phyloP scores from a whole-genome alignment of 2,888 invertebrate species.

The Lingula anatina region DNA sequence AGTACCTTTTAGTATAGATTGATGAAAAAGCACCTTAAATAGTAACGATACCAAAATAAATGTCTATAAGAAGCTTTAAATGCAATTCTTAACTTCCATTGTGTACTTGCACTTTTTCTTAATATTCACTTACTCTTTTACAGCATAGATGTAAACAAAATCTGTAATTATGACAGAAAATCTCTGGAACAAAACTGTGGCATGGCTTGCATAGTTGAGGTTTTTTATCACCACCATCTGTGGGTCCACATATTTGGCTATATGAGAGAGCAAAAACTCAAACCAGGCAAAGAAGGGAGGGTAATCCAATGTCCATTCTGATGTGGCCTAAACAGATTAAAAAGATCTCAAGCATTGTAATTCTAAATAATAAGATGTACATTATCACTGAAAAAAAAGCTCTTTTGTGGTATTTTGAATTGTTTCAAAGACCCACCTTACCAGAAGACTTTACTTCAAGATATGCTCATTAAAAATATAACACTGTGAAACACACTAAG shows the following conservation, averaged over 20 bases:
- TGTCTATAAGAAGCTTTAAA: not conserved
- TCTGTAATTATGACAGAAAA: constrained; percentile 83
- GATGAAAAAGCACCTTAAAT: not conserved
- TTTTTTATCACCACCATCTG: constrained; percentile 77
- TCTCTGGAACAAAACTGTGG: constrained; percentile 83
- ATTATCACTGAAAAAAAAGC: too few relatives aligned
- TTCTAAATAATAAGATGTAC: too few relatives aligned
- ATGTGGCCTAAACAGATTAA: constrained; percentile 58
- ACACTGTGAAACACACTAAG: too few relatives aligned
- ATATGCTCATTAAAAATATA: too few relatives aligned
- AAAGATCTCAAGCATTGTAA: too few relatives aligned
- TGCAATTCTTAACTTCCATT: not conserved
- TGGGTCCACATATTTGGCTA: constrained; percentile 71
- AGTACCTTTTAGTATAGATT: too few relatives aligned
- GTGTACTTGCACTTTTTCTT: constrained; percentile 8
- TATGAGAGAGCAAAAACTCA: constrained; percentile 75
- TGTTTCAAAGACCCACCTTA: too few relatives aligned
- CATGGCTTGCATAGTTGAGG: constrained; percentile 72
- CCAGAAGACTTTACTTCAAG: too few relatives aligned
- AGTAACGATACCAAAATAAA: too few relatives aligned
- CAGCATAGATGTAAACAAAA: constrained; percentile 71
- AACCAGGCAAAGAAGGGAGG: constrained; percentile 98
- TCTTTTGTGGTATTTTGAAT: too few relatives aligned
- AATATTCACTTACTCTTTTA: constrained; percentile 62
- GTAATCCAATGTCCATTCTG: constrained; percentile 98